These are phyloP conservation scores for Latheticus oryzae DNA, from an alignment of 2,888 invertebrate genomes.

Conservation along the genomic window DNA sequence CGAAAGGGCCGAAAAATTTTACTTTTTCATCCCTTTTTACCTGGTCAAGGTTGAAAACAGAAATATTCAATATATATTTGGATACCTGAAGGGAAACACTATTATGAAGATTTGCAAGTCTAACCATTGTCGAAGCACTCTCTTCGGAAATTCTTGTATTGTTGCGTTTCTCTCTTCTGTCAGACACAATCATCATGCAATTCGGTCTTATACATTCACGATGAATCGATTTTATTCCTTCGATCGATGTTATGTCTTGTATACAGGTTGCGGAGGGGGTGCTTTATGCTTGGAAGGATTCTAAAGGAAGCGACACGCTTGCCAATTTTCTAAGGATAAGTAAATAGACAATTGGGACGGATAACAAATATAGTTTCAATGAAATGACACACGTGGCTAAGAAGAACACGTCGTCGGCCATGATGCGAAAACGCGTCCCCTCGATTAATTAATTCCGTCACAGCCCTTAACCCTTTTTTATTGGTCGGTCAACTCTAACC, in stretches of 20 bases:
- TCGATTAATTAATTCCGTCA: slow-evolving; percentile 51
- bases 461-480: slow-evolving; percentile 54
- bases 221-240: slow-evolving; percentile 33
- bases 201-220: slow-evolving; percentile 36
- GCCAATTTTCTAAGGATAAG: slow-evolving; percentile 34
- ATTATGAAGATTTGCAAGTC: slow-evolving; percentile 44
- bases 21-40: slow-evolving; percentile 41
- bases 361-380: slow-evolving; percentile 3
- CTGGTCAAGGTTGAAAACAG: slow-evolving; percentile 39
- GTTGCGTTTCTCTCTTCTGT: slow-evolving; percentile 37
- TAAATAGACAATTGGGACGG: slow-evolving; percentile 30
- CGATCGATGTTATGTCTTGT: slow-evolving; percentile 21
- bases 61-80: slow-evolving; percentile 19
- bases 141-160: slow-evolving; percentile 36
- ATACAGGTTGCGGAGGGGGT: slow-evolving; percentile 27
- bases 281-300: slow-evolving; percentile 19
- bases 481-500: slow-evolving; percentile 47
- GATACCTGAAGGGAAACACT: slow-evolving; percentile 39
- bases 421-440: neutral
- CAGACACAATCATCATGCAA: slow-evolving; percentile 41
- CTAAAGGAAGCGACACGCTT: slow-evolving; percentile 32
- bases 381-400: too few relatives aligned
- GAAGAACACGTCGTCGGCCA: too few relatives aligned
- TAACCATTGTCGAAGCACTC: slow-evolving; percentile 43
- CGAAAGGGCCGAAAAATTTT: slow-evolving; percentile 28